Percentiles rank a stretch among this genome's conserved stretches.
These are phyloP conservation scores for Tinea pellionella DNA, from an alignment of 2,888 invertebrate genomes.

Conservation along the genomic window DNA sequence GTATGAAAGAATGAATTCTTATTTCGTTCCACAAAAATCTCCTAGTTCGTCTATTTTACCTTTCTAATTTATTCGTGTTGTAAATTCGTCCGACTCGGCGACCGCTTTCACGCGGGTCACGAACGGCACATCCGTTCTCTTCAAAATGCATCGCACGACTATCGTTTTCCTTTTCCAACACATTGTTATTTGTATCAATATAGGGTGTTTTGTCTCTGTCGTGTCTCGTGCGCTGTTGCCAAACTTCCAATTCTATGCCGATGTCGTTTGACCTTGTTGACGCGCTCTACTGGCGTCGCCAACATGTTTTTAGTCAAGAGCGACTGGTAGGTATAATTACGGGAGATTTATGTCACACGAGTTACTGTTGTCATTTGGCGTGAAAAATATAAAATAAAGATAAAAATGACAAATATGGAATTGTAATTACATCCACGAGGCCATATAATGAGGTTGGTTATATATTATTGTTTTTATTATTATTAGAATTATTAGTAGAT, in stretches of 20 bases:
- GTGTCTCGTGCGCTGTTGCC: slow-evolving; percentile 45
- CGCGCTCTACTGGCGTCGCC: slow-evolving; percentile 36
- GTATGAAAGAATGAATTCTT: no score
- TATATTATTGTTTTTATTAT: no score
- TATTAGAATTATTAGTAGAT: no score
- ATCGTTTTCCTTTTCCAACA: slow-evolving; percentile 33
- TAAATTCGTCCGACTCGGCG: slow-evolving; percentile 40
- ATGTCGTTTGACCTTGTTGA: slow-evolving; percentile 52
- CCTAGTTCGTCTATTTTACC: slow-evolving; percentile 18
- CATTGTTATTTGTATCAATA: neutral
- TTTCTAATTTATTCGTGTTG: slow-evolving; percentile 54
- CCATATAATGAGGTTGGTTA: no score
- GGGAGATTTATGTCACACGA: slow-evolving; percentile 27
- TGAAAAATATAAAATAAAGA: neutral
- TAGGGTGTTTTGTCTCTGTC: slow-evolving; percentile 26
- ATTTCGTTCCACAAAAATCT: neutral
- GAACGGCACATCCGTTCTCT: slow-evolving; percentile 47
- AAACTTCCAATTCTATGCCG: slow-evolving; percentile 30
- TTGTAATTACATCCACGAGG: neutral
- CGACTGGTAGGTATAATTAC: slow-evolving; percentile 34
- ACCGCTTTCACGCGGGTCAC: slow-evolving; percentile 63
- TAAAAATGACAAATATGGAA: neutral
- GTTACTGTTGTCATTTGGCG: neutral
- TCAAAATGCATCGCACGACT: slow-evolving; percentile 56
- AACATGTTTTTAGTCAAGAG: slow-evolving; percentile 13